These are phyloP conservation scores for Cryptophagus acutangulus DNA, from an alignment of 2,888 invertebrate genomes.

Conservation along the genomic window DNA sequence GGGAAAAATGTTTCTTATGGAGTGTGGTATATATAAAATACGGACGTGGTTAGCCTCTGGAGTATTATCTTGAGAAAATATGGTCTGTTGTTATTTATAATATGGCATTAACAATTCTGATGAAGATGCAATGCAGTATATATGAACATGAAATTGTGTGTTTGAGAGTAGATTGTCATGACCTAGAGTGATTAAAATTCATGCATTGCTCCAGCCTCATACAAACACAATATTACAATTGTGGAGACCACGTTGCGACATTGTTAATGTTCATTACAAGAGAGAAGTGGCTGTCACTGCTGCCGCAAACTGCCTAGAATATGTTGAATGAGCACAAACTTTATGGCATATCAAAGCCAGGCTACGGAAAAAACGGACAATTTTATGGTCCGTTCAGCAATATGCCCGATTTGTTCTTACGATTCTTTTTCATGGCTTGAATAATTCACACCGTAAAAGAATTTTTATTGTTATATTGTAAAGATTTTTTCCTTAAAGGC, in stretches of 20 bases:
- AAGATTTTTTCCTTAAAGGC: background rate
- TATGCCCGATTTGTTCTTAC: conserved; percentile 21
- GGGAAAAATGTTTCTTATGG: no score
- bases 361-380: conserved; percentile 17
- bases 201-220: conserved; percentile 5
- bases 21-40: no score
- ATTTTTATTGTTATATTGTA: conserved; percentile 3
- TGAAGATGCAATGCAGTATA: background rate
- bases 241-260: conserved; percentile 4
- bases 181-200: conserved; percentile 7
- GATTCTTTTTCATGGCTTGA: conserved; percentile 20
- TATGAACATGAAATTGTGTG: background rate
- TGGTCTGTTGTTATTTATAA: background rate
- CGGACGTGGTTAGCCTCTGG: no score
- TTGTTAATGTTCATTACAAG: background rate
- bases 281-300: conserved; percentile 21
- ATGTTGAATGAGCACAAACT: conserved; percentile 25
- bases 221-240: conserved; percentile 8
- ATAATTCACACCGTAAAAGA: conserved; percentile 22
- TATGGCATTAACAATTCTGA: background rate
- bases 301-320: conserved; percentile 24
- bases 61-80: no score
- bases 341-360: conserved; percentile 17
- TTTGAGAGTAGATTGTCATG: conserved; percentile 8
- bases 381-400: conserved; percentile 25